Conservation (phyloP, 2,113 vertebrate genomes). For the Laticauda colubrina region DNA sequence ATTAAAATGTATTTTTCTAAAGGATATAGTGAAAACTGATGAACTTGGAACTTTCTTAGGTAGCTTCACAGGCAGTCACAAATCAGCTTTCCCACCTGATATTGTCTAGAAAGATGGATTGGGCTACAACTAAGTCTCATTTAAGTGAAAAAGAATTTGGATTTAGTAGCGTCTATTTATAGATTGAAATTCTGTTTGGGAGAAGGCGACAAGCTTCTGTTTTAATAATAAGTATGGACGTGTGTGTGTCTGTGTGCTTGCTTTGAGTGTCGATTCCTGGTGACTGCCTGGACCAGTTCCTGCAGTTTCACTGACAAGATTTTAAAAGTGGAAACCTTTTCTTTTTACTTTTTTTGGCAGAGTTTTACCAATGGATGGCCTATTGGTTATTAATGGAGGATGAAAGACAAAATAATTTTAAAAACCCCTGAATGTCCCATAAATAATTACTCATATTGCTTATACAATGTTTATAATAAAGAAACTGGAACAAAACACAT, state of each 20-base stretch:
- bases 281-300: background rate
- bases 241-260: background rate
- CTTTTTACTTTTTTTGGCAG: background rate
- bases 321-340: background rate
- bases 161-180: background rate
- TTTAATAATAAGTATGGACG: background rate
- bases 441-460: background rate
- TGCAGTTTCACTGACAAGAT: background rate
- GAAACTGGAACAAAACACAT: background rate
- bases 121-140: background rate
- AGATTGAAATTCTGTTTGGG: background rate
- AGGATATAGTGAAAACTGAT: slow-evolving; percentile 32
- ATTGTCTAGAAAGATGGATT: background rate
- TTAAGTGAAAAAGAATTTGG: background rate
- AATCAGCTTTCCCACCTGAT: no score
- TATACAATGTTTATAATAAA: background rate
- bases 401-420: background rate
- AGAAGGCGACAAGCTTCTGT: background rate
- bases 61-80: background rate
- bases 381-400: background rate
- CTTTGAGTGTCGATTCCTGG: background rate
- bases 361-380: background rate
- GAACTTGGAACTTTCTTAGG: background rate
- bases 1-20: slow-evolving; percentile 41
- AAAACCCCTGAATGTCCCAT: background rate